Evolutionary conservation across 1,140 invertebrate genomes (phyloP).

Genomic region (Lutraria rhynchaena): DNA sequence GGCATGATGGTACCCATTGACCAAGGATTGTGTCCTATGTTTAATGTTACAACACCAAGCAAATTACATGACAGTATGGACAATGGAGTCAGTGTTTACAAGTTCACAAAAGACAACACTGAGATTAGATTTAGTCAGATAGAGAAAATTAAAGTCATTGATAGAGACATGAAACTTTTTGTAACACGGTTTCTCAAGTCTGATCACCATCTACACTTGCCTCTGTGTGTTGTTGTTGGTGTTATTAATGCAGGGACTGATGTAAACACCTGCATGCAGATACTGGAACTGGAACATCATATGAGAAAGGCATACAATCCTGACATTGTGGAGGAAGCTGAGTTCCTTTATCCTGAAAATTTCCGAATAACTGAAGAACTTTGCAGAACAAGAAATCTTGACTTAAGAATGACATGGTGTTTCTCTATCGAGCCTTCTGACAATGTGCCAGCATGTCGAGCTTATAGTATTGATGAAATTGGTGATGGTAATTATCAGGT

Average conservation of each 20-base stretch:
- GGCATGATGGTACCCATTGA: constrained; percentile 79
- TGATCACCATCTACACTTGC: constrained; percentile 67
- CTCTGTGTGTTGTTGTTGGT: constrained; percentile 76
- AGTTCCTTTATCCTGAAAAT: constrained; percentile 46
- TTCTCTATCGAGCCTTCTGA: constrained; percentile 98
- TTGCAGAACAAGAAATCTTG: constrained; percentile 86
- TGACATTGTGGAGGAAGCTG: constrained; percentile 56
- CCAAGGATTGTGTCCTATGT: constrained; percentile 69
- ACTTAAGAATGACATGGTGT: constrained; percentile 85
- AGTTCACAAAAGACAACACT: constrained; percentile 62
- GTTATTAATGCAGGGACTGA: constrained; percentile 65
- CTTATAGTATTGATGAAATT: constrained; percentile 87
- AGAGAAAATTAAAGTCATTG: constrained; percentile 65
- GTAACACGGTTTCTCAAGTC: constrained; percentile 78
- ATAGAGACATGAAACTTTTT: constrained; percentile 71
- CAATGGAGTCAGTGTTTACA: constrained; percentile 73
- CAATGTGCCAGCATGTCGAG: constrained; percentile 99
- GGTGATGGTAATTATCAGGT: constrained; percentile 71
- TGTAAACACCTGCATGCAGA: constrained; percentile 64
- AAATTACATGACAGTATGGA: constrained; percentile 62
- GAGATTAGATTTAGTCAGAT: constrained; percentile 68
- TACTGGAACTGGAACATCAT: constrained; percentile 73
- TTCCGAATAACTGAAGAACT: constrained; percentile 63
- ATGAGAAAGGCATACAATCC: constrained; percentile 61
- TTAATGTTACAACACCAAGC: constrained; percentile 64